Conservation (phyloP, 2,888 invertebrate species). For the Eilema depressum region DNA sequence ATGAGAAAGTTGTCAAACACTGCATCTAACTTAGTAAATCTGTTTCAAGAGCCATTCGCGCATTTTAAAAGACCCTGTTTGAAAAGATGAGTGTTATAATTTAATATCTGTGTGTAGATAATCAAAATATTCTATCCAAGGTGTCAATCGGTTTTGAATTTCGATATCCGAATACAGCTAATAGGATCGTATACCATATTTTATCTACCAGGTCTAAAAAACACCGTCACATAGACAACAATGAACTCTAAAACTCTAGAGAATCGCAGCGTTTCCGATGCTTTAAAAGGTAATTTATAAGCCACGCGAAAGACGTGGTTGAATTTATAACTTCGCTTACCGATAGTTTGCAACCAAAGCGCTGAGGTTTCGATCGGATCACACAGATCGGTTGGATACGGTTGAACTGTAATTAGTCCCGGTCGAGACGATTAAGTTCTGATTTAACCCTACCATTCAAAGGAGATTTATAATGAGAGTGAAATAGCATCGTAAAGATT, state of each 20-base stretch:
- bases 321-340: neutral
- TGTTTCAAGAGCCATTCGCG: neutral
- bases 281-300: constrained; percentile 1
- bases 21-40: neutral
- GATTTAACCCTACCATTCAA: neutral
- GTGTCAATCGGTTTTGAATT: neutral
- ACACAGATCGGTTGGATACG: neutral
- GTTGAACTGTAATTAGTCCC: neutral
- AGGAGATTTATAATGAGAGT: too few relatives aligned
- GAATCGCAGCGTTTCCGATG: neutral
- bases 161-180: too few relatives aligned
- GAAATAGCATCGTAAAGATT: too few relatives aligned
- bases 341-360: constrained; percentile 1
- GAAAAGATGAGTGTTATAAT: too few relatives aligned
- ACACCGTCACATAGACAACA: neutral
- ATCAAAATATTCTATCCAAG: neutral
- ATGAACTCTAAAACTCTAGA: constrained; percentile 1
- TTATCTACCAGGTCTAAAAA: neutral
- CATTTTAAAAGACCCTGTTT: too few relatives aligned
- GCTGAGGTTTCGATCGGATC: neutral
- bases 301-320: constrained; percentile 4
- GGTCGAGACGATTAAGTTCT: neutral
- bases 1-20: neutral
- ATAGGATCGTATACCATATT: neutral
- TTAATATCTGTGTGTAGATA: neutral